These are phyloP conservation scores for Dolichomitus sp. DNA, from an alignment of 2,888 invertebrate genomes.

Conservation along the genomic window DNA sequence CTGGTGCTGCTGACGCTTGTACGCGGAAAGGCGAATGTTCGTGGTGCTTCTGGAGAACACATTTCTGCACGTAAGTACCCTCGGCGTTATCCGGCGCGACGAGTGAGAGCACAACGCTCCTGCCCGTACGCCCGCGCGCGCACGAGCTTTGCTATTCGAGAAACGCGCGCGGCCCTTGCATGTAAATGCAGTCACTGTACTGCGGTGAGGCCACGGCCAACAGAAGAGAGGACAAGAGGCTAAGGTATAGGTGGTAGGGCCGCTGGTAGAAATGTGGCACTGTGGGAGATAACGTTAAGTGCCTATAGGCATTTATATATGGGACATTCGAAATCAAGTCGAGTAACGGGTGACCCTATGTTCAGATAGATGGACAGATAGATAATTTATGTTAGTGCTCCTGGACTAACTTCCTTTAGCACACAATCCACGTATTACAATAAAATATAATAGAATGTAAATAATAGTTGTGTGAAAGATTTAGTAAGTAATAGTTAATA, in stretches of 20 bases:
- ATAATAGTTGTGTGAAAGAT: too few relatives aligned
- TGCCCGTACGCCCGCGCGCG: not conserved
- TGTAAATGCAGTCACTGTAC: constrained; percentile 75
- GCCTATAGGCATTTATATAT: constrained; percentile 15
- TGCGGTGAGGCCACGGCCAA: constrained; percentile 35
- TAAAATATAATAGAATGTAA: too few relatives aligned
- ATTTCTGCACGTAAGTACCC: constrained; percentile 63
- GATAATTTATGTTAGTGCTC: too few relatives aligned
- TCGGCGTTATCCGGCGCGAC: constrained; percentile 34
- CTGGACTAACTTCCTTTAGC: too few relatives aligned
- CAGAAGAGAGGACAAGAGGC: constrained; percentile 33
- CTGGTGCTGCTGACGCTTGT: constrained; percentile 23
- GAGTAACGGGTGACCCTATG: not conserved
- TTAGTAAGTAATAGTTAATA: too few relatives aligned
- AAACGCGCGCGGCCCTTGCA: constrained; percentile 71
- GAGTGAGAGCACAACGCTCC: not conserved
- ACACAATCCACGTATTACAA: too few relatives aligned
- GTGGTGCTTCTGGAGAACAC: constrained; percentile 55
- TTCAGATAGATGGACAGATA: too few relatives aligned
- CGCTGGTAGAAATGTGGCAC: constrained; percentile 25
- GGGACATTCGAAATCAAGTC: not conserved
- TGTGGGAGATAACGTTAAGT: constrained; percentile 19
- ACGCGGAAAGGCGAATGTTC: constrained; percentile 47
- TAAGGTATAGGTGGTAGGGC: constrained; percentile 4
- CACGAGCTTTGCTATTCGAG: constrained; percentile 62